Evolutionary conservation across 2,113 vertebrate species (phyloP).

Genomic region (Tonatia bakeri): DNA sequence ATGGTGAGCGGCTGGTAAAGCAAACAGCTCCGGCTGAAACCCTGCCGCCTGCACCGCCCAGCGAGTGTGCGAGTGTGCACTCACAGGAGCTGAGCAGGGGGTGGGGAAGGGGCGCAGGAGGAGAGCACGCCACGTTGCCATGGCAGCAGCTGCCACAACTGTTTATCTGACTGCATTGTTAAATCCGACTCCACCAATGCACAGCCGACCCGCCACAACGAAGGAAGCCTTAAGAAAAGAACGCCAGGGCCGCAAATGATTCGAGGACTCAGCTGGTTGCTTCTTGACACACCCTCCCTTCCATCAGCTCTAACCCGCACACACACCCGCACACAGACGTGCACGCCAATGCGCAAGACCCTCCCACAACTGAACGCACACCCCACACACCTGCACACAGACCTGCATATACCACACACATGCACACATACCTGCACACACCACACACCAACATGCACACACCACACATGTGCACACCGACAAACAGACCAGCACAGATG

Average conservation of each 20-base stretch:
- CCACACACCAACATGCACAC: neutral
- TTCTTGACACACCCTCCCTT: constrained; percentile 39
- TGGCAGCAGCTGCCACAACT: constrained; percentile 92
- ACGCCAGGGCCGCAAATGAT: constrained; percentile 9
- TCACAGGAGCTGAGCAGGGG: constrained; percentile 56
- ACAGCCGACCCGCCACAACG: constrained; percentile 56
- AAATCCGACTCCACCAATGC: constrained; percentile 82
- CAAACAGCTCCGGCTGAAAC: constrained; percentile 72
- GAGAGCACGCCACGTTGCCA: constrained; percentile 86
- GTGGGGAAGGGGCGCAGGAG: constrained; percentile 73
- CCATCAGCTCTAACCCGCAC: neutral
- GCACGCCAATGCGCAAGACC: neutral
- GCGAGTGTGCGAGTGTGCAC: constrained; percentile 53
- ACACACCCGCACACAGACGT: neutral
- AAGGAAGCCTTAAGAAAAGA: constrained; percentile 54
- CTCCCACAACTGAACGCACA: neutral
- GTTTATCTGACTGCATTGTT: constrained; percentile 87
- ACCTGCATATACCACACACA: neutral
- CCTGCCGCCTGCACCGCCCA: constrained; percentile 64
- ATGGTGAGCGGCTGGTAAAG: constrained; percentile 62
- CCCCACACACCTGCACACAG: neutral
- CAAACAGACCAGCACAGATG: no score
- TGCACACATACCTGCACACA: neutral
- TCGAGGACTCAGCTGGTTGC: constrained; percentile 3
- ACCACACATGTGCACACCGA: neutral